Conservation (phyloP, 2,797 vertebrate genomes). For the Hephaestus fuliginosus region DNA sequence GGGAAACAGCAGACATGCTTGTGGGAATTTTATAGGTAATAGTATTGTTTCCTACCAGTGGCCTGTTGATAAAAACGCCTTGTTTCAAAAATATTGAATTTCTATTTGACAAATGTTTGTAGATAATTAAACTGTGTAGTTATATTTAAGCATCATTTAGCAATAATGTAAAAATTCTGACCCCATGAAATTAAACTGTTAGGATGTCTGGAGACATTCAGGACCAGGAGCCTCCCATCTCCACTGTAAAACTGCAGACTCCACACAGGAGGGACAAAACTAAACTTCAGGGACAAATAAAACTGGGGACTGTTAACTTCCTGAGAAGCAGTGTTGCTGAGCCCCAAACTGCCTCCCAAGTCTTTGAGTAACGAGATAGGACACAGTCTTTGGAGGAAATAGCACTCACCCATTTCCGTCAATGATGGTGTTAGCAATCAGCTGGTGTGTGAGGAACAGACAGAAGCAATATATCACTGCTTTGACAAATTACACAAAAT, state of each 20-base stretch:
- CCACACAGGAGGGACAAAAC: background rate
- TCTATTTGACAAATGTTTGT: background rate
- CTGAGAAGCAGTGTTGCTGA: background rate
- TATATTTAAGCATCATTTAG: slow-evolving; percentile 7
- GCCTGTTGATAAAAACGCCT: slow-evolving; percentile 2
- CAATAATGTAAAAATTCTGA: slow-evolving; percentile 8
- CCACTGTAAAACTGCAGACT: background rate
- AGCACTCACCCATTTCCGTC: too few species aligned
- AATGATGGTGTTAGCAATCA: too few species aligned
- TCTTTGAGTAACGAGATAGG: too few species aligned
- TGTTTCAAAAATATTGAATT: slow-evolving; percentile 8
- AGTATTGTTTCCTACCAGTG: background rate
- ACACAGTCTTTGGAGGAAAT: too few species aligned
- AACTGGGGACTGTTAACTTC: background rate
- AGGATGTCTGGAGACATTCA: background rate
- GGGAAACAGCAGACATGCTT: slow-evolving; percentile 7
- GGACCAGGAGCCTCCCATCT: background rate
- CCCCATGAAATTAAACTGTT: background rate
- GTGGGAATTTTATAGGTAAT: background rate
- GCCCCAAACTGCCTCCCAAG: background rate
- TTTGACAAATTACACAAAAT: too few species aligned
- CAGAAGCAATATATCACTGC: too few species aligned
- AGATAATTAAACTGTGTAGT: slow-evolving; percentile 10
- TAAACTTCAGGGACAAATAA: background rate
- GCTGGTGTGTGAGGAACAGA: too few species aligned